Evolutionary conservation across 2,113 vertebrate genomes (phyloP).

Genomic region (Stegostoma tigrinum): DNA sequence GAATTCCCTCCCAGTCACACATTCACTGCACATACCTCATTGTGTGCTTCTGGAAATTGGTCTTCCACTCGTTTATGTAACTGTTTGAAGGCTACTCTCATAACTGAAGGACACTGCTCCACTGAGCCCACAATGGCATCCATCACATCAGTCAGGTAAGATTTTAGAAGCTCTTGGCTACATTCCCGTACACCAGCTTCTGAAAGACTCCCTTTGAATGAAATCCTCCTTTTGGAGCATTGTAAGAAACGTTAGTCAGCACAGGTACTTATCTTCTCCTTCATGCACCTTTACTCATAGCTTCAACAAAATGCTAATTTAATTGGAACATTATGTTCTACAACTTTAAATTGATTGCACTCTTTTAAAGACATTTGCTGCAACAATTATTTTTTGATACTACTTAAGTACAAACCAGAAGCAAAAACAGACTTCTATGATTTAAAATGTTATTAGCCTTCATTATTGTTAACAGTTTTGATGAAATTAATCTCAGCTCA

Average conservation of each 20-base stretch:
- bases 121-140: conserved; percentile 71
- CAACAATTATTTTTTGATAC: not conserved
- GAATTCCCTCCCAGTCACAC: not conserved
- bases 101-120: conserved; percentile 66
- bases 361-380: not conserved
- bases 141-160: conserved; percentile 68
- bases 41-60: conserved; percentile 60
- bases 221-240: conserved; percentile 64
- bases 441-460: not conserved
- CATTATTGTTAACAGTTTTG: not conserved
- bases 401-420: not conserved
- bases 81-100: conserved; percentile 78
- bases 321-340: not conserved
- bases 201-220: conserved; percentile 69
- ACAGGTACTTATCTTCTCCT: not conserved
- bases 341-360: not conserved
- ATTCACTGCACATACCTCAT: conserved; percentile 58
- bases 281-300: not conserved
- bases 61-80: conserved; percentile 68
- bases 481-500: not conserved
- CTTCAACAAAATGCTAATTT: not conserved
- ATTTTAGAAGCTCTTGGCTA: conserved; percentile 76
- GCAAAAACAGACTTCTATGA: not conserved
- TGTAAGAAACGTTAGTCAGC: not conserved
- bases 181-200: conserved; percentile 70